Conservation (phyloP, 2,888 invertebrate species). For the Aphodius granarius region DNA sequence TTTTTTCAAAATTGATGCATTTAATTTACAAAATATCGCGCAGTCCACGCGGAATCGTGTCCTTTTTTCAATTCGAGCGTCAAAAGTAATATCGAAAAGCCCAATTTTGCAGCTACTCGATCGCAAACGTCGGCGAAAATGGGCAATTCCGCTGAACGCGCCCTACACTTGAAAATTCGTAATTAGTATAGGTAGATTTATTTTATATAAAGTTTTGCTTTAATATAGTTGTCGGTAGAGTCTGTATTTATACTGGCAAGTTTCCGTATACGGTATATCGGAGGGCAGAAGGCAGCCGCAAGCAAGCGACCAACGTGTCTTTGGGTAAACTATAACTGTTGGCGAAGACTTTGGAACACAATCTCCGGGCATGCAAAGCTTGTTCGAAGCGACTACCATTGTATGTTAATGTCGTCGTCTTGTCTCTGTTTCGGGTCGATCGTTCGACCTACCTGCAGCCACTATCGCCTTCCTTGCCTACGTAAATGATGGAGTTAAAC, state of each 20-base stretch:
- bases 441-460: not conserved
- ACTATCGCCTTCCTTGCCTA: not conserved
- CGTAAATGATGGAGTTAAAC: not conserved
- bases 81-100: no score
- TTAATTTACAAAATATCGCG: no score
- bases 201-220: not conserved
- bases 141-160: not conserved
- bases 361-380: conserved; percentile 17
- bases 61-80: no score
- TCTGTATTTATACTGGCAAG: not conserved
- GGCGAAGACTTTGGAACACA: conserved; percentile 31
- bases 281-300: not conserved
- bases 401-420: conserved; percentile 16
- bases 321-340: conserved; percentile 1
- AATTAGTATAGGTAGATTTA: no score
- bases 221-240: not conserved
- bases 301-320: not conserved
- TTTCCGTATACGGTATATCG: conserved; percentile 7
- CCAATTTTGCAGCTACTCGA: no score
- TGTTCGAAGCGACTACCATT: conserved; percentile 16
- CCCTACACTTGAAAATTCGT: no score
- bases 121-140: no score
- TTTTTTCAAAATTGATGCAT: no score
- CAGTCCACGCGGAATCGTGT: no score
- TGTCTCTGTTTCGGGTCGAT: conserved; percentile 1